Conservation (phyloP, 2,113 vertebrate species). For the Nothoprocta perdicaria region DNA sequence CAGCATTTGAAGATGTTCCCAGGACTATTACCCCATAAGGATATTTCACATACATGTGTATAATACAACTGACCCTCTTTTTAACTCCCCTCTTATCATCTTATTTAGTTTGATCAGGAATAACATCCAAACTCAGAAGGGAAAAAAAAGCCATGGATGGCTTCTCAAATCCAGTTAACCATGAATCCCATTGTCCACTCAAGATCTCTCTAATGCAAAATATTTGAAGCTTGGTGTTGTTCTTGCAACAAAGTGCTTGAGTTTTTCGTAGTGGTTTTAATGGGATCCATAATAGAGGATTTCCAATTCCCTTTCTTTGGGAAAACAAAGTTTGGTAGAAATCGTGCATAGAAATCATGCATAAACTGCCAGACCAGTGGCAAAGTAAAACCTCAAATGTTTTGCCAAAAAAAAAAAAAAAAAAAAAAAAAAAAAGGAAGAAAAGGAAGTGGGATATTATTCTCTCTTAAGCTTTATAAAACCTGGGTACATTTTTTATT, state of each 20-base stretch:
- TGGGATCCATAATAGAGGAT: background rate
- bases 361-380: background rate
- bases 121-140: background rate
- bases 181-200: background rate
- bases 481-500: background rate
- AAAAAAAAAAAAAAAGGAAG: too few species aligned
- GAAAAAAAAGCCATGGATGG: background rate
- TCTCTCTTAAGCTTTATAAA: background rate
- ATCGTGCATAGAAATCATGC: background rate
- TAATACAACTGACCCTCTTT: background rate
- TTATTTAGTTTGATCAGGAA: background rate
- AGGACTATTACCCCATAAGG: background rate
- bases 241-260: background rate
- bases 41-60: background rate
- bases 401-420: background rate
- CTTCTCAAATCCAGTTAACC: slow-evolving; percentile 36
- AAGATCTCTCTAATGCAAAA: background rate
- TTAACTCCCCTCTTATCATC: background rate
- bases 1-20: background rate
- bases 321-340: background rate
- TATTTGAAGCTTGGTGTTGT: background rate
- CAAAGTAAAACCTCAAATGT: background rate
- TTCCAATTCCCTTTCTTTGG: background rate
- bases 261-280: background rate
- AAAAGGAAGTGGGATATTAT: background rate